These are phyloP conservation scores for Athene cunicularia DNA, from an alignment of 2,113 vertebrate species.

Conservation along the genomic window DNA sequence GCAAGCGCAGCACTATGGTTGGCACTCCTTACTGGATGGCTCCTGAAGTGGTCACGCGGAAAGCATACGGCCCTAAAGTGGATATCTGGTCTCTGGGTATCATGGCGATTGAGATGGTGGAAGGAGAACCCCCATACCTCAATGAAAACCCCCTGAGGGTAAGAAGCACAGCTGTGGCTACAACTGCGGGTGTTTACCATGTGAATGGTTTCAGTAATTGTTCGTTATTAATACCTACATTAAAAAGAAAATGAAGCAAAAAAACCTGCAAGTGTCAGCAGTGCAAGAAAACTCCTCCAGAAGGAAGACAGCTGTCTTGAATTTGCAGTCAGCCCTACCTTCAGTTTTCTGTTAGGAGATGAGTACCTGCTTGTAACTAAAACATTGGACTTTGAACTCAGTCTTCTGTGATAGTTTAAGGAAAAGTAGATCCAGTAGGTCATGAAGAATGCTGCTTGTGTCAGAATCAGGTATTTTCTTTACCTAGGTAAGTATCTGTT, in stretches of 20 bases:
- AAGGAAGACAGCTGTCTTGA: not conserved
- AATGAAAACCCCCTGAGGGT: constrained; percentile 98
- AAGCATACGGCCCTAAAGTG: constrained; percentile 97
- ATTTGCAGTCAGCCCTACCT: not conserved
- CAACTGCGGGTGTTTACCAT: not conserved
- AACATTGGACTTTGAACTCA: not conserved
- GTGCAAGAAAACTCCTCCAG: not conserved
- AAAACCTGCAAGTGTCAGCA: not conserved
- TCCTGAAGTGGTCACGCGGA: constrained; percentile 96
- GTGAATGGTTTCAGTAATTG: not conserved
- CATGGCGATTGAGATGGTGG: constrained; percentile 99
- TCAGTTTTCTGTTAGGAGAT: not conserved
- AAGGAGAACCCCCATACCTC: constrained; percentile 97
- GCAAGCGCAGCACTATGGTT: constrained; percentile 98
- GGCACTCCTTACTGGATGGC: constrained; percentile 99
- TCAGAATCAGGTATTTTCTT: not conserved
- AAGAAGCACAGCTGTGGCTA: constrained; percentile 35
- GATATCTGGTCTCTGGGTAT: constrained; percentile 99
- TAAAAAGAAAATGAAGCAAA: not conserved
- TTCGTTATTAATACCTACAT: not conserved
- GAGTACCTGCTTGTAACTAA: not conserved
- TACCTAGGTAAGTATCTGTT: not conserved
- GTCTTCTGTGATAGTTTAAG: not conserved
- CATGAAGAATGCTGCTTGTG: not conserved
- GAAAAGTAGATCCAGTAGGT: not conserved